phyloP scores from a whole-genome alignment of 2,888 invertebrate species.

The Torymus aiolomorphi region DNA sequence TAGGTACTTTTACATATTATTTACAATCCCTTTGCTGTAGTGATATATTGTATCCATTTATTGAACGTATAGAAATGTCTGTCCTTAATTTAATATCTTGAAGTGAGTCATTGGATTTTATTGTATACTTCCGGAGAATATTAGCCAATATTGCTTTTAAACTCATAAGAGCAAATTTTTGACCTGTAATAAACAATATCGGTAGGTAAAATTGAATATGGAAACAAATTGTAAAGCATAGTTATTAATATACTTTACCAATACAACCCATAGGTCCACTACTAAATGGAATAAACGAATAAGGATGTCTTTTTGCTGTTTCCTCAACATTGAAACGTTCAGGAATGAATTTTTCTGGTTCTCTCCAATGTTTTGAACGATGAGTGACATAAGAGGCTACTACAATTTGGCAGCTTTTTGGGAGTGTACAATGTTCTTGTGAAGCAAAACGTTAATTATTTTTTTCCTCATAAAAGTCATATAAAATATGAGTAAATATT shows the following conservation, averaged over 20 bases:
- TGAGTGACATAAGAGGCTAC: conserved; percentile 57
- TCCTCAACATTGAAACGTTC: conserved; percentile 58
- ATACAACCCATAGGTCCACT: conserved; percentile 60
- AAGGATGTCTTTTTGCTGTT: conserved; percentile 56
- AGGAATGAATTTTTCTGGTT: conserved; percentile 58
- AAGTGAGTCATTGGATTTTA: conserved; percentile 46
- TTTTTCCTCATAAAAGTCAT: no score
- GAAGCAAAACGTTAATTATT: conserved; percentile 7
- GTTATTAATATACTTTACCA: conserved; percentile 41
- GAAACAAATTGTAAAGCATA: conserved; percentile 1
- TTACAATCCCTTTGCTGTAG: conserved; percentile 19
- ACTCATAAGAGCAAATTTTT: conserved; percentile 61
- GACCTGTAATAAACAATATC: conserved; percentile 51
- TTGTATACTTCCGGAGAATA: conserved; percentile 55
- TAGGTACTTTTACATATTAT: no score
- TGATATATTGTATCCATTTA: conserved; percentile 59
- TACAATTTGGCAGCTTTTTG: conserved; percentile 57
- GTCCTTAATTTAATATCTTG: conserved; percentile 55
- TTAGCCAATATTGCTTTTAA: conserved; percentile 60
- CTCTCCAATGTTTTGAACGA: conserved; percentile 55
- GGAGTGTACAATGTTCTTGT: conserved; percentile 59
- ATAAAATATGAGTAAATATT: no score
- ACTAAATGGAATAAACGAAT: conserved; percentile 60
- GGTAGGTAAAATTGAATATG: conserved; percentile 2
- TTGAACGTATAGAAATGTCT: conserved; percentile 60